These are phyloP conservation scores for Sebastes minor DNA, from an alignment of 2,797 vertebrate species.

Conservation along the genomic window DNA sequence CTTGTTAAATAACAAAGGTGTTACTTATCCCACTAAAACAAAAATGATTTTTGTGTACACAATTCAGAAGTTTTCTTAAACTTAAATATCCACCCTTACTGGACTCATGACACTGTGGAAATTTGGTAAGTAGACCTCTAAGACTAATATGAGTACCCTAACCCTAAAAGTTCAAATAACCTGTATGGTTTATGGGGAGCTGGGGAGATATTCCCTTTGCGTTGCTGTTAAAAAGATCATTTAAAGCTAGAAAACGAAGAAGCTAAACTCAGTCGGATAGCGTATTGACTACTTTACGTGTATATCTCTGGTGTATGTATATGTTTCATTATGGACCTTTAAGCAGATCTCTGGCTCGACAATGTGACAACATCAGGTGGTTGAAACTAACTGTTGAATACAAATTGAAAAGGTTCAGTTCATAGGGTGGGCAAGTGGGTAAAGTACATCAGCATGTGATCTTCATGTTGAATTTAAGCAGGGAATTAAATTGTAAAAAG, in stretches of 20 bases:
- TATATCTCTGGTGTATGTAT: not conserved
- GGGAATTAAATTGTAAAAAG: not conserved
- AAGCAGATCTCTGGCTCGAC: not conserved
- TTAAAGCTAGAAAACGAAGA: not conserved
- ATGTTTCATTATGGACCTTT: not conserved
- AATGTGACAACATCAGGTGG: not conserved
- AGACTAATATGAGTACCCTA: not conserved
- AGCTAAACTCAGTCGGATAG: not conserved
- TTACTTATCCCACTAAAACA: not conserved
- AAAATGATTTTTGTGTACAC: not conserved
- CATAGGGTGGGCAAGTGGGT: not conserved
- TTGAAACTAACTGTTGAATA: not conserved
- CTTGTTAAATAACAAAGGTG: not conserved
- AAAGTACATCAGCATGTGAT: not conserved
- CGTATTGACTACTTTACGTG: not conserved
- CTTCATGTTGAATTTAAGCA: not conserved
- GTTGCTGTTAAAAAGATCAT: not conserved
- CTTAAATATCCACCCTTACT: not conserved
- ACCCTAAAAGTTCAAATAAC: no score
- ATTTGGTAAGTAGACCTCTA: not conserved
- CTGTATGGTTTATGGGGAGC: not conserved
- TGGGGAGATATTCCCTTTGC: not conserved
- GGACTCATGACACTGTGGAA: not conserved
- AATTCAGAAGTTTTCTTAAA: not conserved
- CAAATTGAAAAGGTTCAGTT: not conserved